Evolutionary conservation across 37 sponge, comb jelly and placozoan species (phyloP).

Genomic region (Beroe forskalii): DNA sequence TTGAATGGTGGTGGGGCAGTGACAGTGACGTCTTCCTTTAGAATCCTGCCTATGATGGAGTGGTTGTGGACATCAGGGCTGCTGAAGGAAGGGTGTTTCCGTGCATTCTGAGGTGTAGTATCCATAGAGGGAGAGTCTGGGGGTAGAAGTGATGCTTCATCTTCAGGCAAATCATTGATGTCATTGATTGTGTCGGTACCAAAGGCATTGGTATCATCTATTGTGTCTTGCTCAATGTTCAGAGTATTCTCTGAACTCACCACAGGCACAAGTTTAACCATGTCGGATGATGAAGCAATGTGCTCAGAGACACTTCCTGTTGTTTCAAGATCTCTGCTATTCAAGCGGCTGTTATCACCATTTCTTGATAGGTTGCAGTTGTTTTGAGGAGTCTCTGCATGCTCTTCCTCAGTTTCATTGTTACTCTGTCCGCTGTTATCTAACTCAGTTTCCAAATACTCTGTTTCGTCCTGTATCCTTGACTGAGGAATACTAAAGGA

Average conservation of each 20-base stretch:
- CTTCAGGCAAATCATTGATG: not conserved
- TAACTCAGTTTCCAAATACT: not conserved
- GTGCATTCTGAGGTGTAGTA: not conserved
- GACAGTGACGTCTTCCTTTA: not conserved
- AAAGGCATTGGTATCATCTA: not conserved
- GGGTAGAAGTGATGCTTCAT: too few species aligned
- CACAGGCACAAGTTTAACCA: not conserved
- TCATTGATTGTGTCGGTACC: not conserved
- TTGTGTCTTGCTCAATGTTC: not conserved
- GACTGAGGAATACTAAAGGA: not conserved
- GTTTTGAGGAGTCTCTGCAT: not conserved
- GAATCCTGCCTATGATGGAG: slow-evolving; percentile 19
- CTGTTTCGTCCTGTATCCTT: too few species aligned
- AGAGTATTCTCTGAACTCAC: not conserved
- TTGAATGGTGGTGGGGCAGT: not conserved
- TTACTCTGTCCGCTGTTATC: not conserved
- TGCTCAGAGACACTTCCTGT: too few species aligned
- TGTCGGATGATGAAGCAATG: not conserved
- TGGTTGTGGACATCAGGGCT: slow-evolving; percentile 30
- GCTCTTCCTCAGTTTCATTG: not conserved
- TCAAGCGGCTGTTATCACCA: too few species aligned
- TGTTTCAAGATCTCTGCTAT: not conserved
- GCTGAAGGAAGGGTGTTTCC: slow-evolving; percentile 7
- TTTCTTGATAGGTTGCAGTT: not conserved
- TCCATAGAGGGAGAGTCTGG: too few species aligned